Evolutionary conservation across 2,888 invertebrate genomes (phyloP), one percentile per base, ranked within the genome.

Genomic region (Dicranocentrus wangi): DNA sequence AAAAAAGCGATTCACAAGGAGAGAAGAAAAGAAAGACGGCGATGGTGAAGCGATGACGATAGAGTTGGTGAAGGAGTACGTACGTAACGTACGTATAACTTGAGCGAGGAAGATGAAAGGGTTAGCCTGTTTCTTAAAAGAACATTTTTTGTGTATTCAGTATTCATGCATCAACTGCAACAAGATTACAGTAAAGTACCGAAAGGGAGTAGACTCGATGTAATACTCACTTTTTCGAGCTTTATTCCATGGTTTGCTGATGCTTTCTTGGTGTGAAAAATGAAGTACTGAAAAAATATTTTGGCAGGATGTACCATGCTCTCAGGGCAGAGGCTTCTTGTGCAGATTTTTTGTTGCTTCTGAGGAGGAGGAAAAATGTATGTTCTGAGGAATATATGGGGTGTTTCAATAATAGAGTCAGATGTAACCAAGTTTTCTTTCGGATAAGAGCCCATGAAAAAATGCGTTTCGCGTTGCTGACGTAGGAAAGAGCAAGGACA

Each of bases 221-320:
- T 28, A 58, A 63, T 63, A 19, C 60, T 60, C 63, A 21, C 23
- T 61, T 72, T 51, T 72, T 61, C 47, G 32, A 60, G 47, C 60
- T 61, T 32, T 42, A 51, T 53, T 69, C 1, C 55, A 55, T 65
- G 3, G 27, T 42, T 21, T 15, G 65, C 42, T 60, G 25, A 53
- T 69, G 60, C 27, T 66, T 79, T 73, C 66, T 68, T 72, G 75
- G 85, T 84, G 84, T 84, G 85, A 86, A 86, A 85, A 86, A 86
- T 86, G 85, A 83, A 84, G 84, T 83, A 84, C 82, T 85, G 85
- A 84, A 85, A 85, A 86, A 86, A 86, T 86, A 86, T 85, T 86
- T 86, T 85, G 86, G 86, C 85, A 86, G 68, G 60, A 80, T 80
- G 68, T 43, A 55, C 42, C 21, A 23, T 55, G 55, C 23, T 55